A percentile compares a stretch with the other conserved stretches of the same genome.
phyloP scores from a whole-genome alignment of 2,888 invertebrate species.

The Chrysodeixis includens region DNA sequence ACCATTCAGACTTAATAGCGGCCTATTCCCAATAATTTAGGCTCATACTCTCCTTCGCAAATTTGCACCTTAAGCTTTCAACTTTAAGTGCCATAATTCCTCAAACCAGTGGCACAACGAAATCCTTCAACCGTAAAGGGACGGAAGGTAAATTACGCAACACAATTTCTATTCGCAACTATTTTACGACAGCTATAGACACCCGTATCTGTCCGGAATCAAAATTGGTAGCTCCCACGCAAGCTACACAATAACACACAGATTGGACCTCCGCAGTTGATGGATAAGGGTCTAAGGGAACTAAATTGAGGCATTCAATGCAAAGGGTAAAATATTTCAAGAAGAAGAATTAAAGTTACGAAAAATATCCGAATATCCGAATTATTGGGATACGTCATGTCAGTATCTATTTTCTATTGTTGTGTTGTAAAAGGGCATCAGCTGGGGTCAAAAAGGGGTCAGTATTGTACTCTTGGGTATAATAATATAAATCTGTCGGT shows the following conservation, averaged over 20 bases:
- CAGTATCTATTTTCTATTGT: not conserved
- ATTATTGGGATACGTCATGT: constrained; percentile 18
- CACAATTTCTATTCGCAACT: constrained; percentile 18
- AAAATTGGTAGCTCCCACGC: constrained; percentile 33
- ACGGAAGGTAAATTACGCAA: constrained; percentile 21
- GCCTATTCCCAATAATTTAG: not conserved
- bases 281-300: constrained; percentile 44
- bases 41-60: not conserved
- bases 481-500: not conserved
- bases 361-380: constrained; percentile 10
- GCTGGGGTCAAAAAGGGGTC: not conserved
- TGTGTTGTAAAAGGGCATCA: not conserved
- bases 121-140: constrained; percentile 8
- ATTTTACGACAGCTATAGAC: constrained; percentile 25
- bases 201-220: constrained; percentile 20
- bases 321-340: constrained; percentile 41
- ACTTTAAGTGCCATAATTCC: not conserved
- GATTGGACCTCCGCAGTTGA: constrained; percentile 52
- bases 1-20: not conserved
- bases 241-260: constrained; percentile 48
- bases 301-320: constrained; percentile 51
- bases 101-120: not conserved
- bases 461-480: not conserved
- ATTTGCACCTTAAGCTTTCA: not conserved
- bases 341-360: constrained; percentile 21